Evolutionary conservation across 2,797 vertebrate species (phyloP).

Genomic region (Eulemur rubriventer): DNA sequence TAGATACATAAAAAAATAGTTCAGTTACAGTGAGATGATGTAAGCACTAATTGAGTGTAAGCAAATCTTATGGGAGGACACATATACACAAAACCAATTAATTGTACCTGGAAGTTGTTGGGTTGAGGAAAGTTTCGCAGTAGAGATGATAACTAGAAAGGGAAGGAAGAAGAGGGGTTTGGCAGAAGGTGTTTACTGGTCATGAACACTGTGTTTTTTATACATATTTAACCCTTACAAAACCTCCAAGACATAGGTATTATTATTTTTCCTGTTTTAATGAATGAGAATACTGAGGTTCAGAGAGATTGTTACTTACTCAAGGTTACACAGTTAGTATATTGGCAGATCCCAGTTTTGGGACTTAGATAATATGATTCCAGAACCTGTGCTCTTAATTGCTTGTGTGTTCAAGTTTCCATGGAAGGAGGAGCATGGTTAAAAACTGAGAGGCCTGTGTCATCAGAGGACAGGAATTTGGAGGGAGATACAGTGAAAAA

Average conservation of each 20-base stretch:
- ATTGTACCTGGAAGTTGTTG: background rate
- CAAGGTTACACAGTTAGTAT: background rate
- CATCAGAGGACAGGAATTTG: background rate
- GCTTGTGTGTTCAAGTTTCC: background rate
- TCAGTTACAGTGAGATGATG: background rate
- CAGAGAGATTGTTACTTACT: background rate
- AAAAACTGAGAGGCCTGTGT: background rate
- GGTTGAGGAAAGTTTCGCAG: background rate
- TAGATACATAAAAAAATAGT: background rate
- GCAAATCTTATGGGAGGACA: background rate
- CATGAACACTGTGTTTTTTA: background rate
- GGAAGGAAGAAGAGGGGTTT: background rate
- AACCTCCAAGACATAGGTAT: background rate
- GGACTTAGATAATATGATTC: background rate
- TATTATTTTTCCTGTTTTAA: background rate
- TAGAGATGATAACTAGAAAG: slow-evolving; percentile 1
- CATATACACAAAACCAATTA: background rate
- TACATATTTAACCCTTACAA: background rate
- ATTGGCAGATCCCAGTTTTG: background rate
- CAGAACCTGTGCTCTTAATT: background rate
- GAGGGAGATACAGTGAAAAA: background rate
- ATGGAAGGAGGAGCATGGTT: background rate
- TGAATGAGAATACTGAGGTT: background rate
- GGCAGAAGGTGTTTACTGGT: background rate
- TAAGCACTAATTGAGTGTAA: background rate